A percentile compares a stretch with the other conserved stretches of the same genome.
phyloP scores from a whole-genome alignment of 35 echinoderm and acorn worm genomes.

The Hemicentrotus pulcherrimus region DNA sequence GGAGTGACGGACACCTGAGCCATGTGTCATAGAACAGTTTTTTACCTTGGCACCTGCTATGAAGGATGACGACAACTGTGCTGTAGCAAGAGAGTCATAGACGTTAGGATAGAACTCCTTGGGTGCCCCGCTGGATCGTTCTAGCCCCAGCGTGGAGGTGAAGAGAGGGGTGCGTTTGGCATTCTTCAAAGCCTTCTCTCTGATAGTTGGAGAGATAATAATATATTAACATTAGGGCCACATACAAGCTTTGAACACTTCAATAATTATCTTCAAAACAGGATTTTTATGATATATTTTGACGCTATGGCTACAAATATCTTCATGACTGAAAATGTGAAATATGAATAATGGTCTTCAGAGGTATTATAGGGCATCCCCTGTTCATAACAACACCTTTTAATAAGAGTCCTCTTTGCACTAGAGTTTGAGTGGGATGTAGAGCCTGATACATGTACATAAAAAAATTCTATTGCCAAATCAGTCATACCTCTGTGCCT shows the following conservation, averaged over 20 bases:
- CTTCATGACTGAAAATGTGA: too few species aligned
- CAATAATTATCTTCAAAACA: too few species aligned
- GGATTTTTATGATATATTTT: too few species aligned
- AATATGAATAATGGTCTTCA: too few species aligned
- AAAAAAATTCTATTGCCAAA: too few species aligned
- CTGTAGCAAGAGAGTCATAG: conserved; percentile 77
- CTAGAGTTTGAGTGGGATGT: background rate
- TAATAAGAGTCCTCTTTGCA: too few species aligned
- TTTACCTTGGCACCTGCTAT: conserved; percentile 85
- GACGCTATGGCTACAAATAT: too few species aligned
- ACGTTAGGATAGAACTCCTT: conserved; percentile 79
- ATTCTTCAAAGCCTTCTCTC: conserved; percentile 77
- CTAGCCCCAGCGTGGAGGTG: conserved; percentile 25
- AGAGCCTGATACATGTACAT: too few species aligned
- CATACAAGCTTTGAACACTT: too few species aligned
- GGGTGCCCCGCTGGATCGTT: conserved; percentile 18
- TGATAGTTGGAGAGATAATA: background rate
- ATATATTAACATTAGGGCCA: too few species aligned
- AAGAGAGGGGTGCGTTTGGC: conserved; percentile 74
- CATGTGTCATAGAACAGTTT: background rate
- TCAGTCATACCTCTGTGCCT: conserved; percentile 74
- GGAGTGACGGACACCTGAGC: background rate
- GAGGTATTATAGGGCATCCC: too few species aligned
- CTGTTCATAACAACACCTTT: too few species aligned
- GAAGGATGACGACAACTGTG: conserved; percentile 90